Evolutionary conservation across 2,113 vertebrate genomes (phyloP), one percentile per base, ranked within the genome.

Genomic region (Oncorhynchus mykiss): DNA sequence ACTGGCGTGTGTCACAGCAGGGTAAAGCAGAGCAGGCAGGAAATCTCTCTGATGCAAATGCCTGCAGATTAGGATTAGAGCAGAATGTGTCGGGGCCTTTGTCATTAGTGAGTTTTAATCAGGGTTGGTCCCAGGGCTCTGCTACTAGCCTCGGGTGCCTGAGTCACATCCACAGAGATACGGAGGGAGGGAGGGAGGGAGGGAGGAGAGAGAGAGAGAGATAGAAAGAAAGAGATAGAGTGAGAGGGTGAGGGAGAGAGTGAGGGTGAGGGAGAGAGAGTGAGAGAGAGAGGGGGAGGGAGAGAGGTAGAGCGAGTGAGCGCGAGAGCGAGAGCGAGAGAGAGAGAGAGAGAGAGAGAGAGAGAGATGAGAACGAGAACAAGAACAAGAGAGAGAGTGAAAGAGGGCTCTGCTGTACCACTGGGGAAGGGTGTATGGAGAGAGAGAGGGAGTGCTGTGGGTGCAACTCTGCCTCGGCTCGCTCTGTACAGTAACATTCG

Each of bases 21-120:
- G 76, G 72, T 79, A 12, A 31, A 34, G 16, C 14, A 31, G 65
- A 79, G 82, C 60, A 57, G 72, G 82, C 27, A 82, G 82, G 69
- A 89, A 85, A 86, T 78, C 74, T 77, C 79, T 77, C 27, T 29
- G 54, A 14, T 72, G 76, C 45, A 78, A 83, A 83, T 82, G 87
- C 82, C 87, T 85, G 89, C 84, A 88, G 88, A 89, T 92, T 91
- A 88, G 88, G 87, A 89, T 91, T 92, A 89, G 82, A 83, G 87
- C n/a, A 45, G 59, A 80, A 79, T 79, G 80, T 67, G 62, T 67
- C 70, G 80, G 71, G 83, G 84, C 85, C 87, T 88, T 84, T 86
- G 85, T 91, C 86, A 89, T 90, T 84, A 77, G 75, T 76, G 83
- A 78, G 78, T 86, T 86, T 89, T 87, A 90, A 91, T 91, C 85